Percentiles rank a stretch among this genome's conserved stretches.
Conservation (phyloP, 2,113 vertebrate genomes). For the Phocoena sinus region DNA sequence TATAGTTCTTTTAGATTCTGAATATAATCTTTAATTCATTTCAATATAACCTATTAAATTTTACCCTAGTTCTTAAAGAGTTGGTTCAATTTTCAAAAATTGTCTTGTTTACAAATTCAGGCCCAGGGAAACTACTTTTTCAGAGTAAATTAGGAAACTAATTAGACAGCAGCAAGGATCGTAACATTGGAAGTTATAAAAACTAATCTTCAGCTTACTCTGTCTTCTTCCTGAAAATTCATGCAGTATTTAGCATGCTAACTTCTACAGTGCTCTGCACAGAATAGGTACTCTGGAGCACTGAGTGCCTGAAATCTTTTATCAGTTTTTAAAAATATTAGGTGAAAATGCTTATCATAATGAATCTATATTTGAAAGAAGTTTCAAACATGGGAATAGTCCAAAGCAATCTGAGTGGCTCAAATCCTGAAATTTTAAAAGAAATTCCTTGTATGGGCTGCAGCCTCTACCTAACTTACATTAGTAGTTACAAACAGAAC, state of each 20-base stretch:
- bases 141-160: neutral
- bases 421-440: neutral
- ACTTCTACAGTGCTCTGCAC: neutral
- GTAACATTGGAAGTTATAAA: neutral
- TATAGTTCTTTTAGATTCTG: neutral
- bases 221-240: neutral
- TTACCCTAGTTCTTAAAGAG: neutral
- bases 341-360: neutral
- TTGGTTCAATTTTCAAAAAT: neutral
- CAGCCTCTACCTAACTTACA: neutral
- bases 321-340: neutral
- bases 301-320: neutral
- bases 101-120: neutral
- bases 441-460: neutral
- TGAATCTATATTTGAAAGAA: neutral
- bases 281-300: neutral
- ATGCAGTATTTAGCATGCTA: neutral
- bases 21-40: neutral
- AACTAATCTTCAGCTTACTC: neutral
- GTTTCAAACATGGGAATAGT: neutral
- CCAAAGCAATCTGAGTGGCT: neutral
- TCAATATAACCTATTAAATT: slow-evolving; percentile 9
- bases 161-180: neutral
- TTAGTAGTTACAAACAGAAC: neutral
- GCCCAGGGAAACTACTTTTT: neutral